These are phyloP conservation scores for Lasiurus cinereus DNA, from an alignment of 2,113 vertebrate species.

Conservation along the genomic window DNA sequence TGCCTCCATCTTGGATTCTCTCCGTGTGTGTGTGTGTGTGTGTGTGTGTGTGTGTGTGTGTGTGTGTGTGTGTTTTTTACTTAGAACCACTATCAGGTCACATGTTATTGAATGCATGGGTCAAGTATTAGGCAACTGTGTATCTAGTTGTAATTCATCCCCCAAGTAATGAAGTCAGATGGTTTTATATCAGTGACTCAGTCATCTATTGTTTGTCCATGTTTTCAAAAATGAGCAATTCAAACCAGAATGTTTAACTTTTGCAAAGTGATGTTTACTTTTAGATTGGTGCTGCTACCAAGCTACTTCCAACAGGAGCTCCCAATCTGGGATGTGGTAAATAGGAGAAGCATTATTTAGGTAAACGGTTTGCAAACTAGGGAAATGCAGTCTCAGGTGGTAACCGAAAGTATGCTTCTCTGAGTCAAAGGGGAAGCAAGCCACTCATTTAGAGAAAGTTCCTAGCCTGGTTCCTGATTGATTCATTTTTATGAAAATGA, in stretches of 20 bases:
- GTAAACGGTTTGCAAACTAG: not conserved
- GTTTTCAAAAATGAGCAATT: slow-evolving; percentile 13
- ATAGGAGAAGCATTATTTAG: not conserved
- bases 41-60: too few relatives aligned
- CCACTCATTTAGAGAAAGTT: not conserved
- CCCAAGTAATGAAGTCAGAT: not conserved
- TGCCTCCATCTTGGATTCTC: too few relatives aligned
- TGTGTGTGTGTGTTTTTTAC: too few relatives aligned
- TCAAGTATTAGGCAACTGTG: not conserved
- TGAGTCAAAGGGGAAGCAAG: not conserved
- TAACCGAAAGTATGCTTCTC: too few relatives aligned
- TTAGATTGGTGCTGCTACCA: not conserved
- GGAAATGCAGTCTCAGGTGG: not conserved
- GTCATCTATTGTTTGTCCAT: not conserved
- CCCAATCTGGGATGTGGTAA: not conserved
- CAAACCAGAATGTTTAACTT: not conserved
- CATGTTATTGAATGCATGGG: not conserved
- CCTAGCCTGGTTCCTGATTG: not conserved
- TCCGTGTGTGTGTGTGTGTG: too few relatives aligned
- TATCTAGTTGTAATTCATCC: not conserved
- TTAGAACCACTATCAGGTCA: not conserved
- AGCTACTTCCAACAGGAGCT: not conserved
- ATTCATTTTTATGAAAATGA: not conserved
- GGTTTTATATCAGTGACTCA: not conserved
- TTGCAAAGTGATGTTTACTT: not conserved